These are phyloP conservation scores for Mesocricetus auratus DNA, from an alignment of 2,113 vertebrate genomes.

Conservation along the genomic window DNA sequence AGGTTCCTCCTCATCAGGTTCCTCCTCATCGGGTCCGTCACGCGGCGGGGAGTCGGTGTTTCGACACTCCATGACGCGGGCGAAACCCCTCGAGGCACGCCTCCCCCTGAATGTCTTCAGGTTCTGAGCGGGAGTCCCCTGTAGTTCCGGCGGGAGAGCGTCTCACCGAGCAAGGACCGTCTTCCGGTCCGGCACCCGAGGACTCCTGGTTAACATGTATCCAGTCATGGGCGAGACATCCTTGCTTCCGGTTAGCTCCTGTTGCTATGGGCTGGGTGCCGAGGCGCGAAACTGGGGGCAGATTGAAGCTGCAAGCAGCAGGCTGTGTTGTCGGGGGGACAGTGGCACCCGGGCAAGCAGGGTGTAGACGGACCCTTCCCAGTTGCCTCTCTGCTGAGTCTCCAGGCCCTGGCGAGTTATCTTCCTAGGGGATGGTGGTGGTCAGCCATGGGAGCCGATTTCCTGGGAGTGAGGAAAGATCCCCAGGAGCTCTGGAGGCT, in stretches of 20 bases:
- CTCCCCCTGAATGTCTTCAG: neutral
- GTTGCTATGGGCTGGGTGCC: neutral
- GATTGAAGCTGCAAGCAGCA: neutral
- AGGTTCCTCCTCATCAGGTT: neutral
- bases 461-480: neutral
- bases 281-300: neutral
- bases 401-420: neutral
- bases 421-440: neutral
- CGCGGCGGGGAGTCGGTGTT: too few relatives aligned
- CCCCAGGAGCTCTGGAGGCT: neutral
- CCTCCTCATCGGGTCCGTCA: too few relatives aligned
- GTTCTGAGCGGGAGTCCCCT: neutral
- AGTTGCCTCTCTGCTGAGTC: neutral
- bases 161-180: rapidly evolving
- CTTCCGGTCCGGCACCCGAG: neutral
- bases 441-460: neutral
- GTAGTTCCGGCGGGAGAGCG: neutral
- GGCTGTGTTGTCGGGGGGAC: neutral
- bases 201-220: neutral
- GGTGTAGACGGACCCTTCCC: neutral
- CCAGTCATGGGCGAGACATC: neutral
- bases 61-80: neutral
- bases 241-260: neutral
- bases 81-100: neutral
- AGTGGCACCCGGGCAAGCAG: neutral